Percentiles rank a stretch among this genome's conserved stretches.
Conservation (phyloP, 2,888 invertebrate species). For the Stenodera caucasica region DNA sequence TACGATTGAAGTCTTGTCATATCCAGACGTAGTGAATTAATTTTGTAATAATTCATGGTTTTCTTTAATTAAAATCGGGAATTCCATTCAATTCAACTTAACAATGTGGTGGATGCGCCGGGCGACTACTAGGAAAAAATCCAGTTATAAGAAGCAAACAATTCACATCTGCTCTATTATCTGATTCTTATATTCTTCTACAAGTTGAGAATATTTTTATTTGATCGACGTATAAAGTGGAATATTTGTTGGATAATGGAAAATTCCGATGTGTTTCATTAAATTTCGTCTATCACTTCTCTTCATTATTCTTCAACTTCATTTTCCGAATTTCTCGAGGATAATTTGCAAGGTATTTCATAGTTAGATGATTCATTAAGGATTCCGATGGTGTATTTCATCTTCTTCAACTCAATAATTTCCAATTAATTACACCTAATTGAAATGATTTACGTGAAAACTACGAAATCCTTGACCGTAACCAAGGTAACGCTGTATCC, state of each 20-base stretch:
- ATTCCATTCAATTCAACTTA: background rate
- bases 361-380: background rate
- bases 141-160: no score
- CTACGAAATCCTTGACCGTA: constrained; percentile 23
- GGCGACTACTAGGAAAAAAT: no score
- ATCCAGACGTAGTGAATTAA: background rate
- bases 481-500: constrained; percentile 17
- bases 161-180: no score
- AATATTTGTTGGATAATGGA: background rate
- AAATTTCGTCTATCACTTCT: background rate
- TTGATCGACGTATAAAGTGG: background rate
- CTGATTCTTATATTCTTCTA: no score
- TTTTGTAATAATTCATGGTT: background rate
- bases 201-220: background rate
- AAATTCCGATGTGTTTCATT: background rate
- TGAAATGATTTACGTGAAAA: constrained; percentile 12
- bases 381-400: background rate
- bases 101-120: constrained; percentile 8
- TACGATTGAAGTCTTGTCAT: background rate
- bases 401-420: background rate
- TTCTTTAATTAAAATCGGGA: background rate
- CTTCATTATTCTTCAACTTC: background rate
- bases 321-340: no score
- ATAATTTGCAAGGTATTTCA: no score
- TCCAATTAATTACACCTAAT: constrained; percentile 15